phyloP scores from a whole-genome alignment of 2,113 vertebrate genomes.

The Chunga burmeisteri region DNA sequence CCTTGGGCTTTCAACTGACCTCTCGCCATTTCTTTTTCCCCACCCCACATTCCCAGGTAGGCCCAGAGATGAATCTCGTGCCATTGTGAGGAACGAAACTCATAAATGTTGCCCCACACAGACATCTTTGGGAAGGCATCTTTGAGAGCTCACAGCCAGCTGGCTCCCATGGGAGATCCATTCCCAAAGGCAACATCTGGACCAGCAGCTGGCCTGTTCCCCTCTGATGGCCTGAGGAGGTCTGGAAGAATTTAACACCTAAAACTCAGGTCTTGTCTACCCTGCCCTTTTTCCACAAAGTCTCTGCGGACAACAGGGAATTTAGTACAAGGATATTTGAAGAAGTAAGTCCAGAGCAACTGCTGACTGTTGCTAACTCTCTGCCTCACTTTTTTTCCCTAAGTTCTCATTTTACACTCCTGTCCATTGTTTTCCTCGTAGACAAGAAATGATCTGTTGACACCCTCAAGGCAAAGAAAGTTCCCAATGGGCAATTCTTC shows the following conservation, averaged over 20 bases:
- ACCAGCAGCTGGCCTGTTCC: not conserved
- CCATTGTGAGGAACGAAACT: fast-evolving
- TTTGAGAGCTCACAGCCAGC: fast-evolving
- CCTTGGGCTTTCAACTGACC: not conserved
- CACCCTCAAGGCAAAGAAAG: not conserved
- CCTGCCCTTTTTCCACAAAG: not conserved
- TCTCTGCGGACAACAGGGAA: not conserved
- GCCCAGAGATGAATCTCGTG: not conserved
- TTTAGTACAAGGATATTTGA: not conserved
- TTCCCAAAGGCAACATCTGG: not conserved
- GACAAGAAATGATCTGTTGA: not conserved
- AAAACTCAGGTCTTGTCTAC: not conserved
- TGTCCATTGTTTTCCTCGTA: not conserved
- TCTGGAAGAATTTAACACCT: not conserved
- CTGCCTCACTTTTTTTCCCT: fast-evolving
- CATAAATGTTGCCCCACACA: not conserved
- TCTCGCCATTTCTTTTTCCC: not conserved
- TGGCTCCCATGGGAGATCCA: not conserved
- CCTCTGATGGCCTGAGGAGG: not conserved
- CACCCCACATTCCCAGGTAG: fast-evolving
- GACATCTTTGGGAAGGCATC: not conserved
- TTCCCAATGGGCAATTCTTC: not conserved
- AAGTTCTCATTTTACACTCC: not conserved
- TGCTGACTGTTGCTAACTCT: not conserved
- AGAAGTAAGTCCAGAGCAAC: not conserved